Conservation (phyloP, 1,140 invertebrate species). For the Hyles vespertilio region DNA sequence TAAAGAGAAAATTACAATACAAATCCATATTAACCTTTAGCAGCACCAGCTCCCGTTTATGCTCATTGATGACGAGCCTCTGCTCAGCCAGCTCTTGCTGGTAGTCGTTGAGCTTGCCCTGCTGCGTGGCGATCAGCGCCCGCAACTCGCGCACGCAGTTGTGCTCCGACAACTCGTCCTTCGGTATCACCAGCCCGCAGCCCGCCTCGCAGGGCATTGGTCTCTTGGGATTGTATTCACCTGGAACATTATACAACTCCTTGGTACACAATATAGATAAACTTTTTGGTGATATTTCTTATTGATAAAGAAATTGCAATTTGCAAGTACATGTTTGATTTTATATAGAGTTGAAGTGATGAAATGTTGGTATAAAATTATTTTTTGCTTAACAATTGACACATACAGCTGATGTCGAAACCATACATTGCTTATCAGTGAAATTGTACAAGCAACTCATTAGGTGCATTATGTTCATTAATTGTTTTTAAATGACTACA, state of each 20-base stretch:
- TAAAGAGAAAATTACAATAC: too few species aligned
- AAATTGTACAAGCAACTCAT: too few species aligned
- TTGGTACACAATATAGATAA: not conserved
- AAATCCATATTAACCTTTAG: slow-evolving; percentile 79
- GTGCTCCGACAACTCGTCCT: slow-evolving; percentile 95
- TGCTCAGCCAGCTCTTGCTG: slow-evolving; percentile 91
- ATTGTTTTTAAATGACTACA: too few species aligned
- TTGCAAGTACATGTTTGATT: too few species aligned
- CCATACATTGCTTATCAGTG: too few species aligned
- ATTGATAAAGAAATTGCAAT: too few species aligned
- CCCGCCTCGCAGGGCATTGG: slow-evolving; percentile 94
- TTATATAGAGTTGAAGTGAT: too few species aligned
- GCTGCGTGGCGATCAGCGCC: slow-evolving; percentile 88
- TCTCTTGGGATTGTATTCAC: slow-evolving; percentile 89
- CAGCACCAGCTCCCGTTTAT: slow-evolving; percentile 90
- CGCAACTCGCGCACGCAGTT: slow-evolving; percentile 94
- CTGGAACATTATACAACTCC: slow-evolving; percentile 23
- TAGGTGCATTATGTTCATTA: too few species aligned
- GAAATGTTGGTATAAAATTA: too few species aligned
- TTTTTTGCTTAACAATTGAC: too few species aligned
- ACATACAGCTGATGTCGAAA: too few species aligned
- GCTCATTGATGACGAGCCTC: slow-evolving; percentile 90
- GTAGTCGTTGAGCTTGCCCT: slow-evolving; percentile 89
- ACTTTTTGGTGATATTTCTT: too few species aligned
- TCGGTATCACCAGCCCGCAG: slow-evolving; percentile 94